Evolutionary conservation across 2,113 vertebrate species (phyloP), one percentile per base, ranked within the genome.

Genomic region (Cnemophilus loriae): DNA sequence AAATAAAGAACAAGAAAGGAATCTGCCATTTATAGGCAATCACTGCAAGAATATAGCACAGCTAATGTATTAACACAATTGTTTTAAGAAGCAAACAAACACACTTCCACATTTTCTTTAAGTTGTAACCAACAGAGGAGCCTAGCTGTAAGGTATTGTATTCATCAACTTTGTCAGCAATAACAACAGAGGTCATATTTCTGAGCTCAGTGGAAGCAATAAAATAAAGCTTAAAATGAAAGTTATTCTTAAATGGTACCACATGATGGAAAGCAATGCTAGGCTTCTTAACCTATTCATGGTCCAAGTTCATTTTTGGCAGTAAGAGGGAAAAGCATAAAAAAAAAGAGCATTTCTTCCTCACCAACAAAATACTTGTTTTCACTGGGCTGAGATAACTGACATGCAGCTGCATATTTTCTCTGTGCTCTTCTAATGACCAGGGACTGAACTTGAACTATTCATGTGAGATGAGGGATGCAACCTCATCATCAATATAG

Each of bases 311-410:
- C 1, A 46, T 55, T 81, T 92, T 68, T 76, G 23, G 18, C 46
- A 89, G 11, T 69, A 65, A 65, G 33, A 90, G 10, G 11, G 4
- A 92, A 27, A 42, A 84, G 28, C 13, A 74, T 27, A 4, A 28
- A 65, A 50, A 26, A 18, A 35, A 4, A 46, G 6, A 18, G 13
- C 0, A 0, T 24, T 46, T 69, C 70, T 64, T 68, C 39, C 11
- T 12, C 6, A 57, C 15, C 27, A 55, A 30, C 2, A 90, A 80
- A 87, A 82, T 26, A 73, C 17, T 82, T 84, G 3, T 53, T 96
- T 92, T 82, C 41, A 46, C 16, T 28, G 24, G 32, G 16, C n/a
- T 77, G 42, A 59, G 33, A 39, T 3, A 81, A 70, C 33, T 46
- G 61, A 33, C 42, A 55, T 4, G 16, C 32, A 78, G 37, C 33